Base-by-base conservation (phyloP, 1,140 invertebrate species). In the Scaptomyza hsui region DNA sequence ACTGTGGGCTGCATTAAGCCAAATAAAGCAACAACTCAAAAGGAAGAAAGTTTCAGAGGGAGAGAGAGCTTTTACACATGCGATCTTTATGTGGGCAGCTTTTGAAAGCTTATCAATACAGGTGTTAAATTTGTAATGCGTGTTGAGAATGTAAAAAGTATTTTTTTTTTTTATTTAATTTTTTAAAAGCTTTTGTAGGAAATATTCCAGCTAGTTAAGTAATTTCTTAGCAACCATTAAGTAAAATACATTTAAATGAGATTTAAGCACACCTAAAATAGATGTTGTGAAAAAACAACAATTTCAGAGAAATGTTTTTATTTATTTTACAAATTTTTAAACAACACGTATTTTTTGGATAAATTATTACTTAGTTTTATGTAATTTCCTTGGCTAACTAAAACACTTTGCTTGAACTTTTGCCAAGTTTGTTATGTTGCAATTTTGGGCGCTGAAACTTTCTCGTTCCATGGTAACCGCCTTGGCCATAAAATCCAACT, bases 401-500 rank as follows among this genome's bases (percentile, higher is more conserved):
- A 32, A 32, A 37, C 37, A 42, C 24, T 15, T 13, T 19, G 48
- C 19, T 41, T 41, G 44, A 44, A 16, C 21, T 42, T 64, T 51
- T 63, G 67, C 67, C 60, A 70, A 51, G 18, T 47, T 57, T 24
- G 29, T 19, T 41, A 63, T 55, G 47, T 67, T 55, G 29, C 39
- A 60, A 35, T 56, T 47, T 72, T 62, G 59, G 16, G 15, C 57
- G 15, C 26, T 29, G 26, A 51, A 62, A 64, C 65, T 86, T 80
- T 82, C 56, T 45, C 55, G 24, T 37, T 68, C 65, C 67, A 63
- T 70, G 49, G 79, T 60, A 71, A 63, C 48, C 53, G 73, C 47
- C 47, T 57, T 35, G 64, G 47, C 65, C 81, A 70, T 86, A 85
- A 85, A 85, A 81, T 72, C 42, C 82, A 78, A 86, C 82, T 78